Evolutionary conservation across 2,797 vertebrate genomes (phyloP).

Genomic region (Karalla daura): DNA sequence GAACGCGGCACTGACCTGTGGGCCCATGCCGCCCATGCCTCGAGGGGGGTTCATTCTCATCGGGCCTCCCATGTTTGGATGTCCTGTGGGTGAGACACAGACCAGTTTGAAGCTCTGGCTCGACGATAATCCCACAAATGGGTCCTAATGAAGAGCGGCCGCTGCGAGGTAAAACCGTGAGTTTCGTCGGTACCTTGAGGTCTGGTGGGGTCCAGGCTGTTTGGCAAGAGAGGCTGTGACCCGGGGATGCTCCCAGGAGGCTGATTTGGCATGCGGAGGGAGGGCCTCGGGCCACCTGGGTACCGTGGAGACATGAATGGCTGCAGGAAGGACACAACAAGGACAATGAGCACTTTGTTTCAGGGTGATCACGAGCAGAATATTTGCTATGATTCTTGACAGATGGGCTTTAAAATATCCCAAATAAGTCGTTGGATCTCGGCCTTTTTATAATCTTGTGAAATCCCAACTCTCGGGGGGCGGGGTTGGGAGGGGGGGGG

Average conservation of each 20-base stretch:
- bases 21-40: conserved; percentile 88
- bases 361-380: neutral
- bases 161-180: neutral
- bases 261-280: conserved; percentile 92
- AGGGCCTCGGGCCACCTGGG: conserved; percentile 89
- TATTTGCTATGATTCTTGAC: neutral
- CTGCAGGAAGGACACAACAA: conserved; percentile 72
- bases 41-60: conserved; percentile 91
- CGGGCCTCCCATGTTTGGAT: conserved; percentile 89
- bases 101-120: conserved; percentile 29
- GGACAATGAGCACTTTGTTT: conserved; percentile 17
- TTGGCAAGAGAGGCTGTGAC: conserved; percentile 90
- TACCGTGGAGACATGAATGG: conserved; percentile 94
- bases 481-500: no score
- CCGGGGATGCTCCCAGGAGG: conserved; percentile 90
- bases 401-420: conserved; percentile 3
- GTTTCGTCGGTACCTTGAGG: conserved; percentile 83
- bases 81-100: conserved; percentile 78
- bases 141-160: conserved; percentile 1
- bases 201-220: conserved; percentile 88
- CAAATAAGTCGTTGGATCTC: neutral
- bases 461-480: neutral
- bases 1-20: conserved; percentile 84
- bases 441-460: conserved; percentile 3
- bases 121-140: conserved; percentile 25